A percentile compares a stretch with the other conserved stretches of the same genome.
phyloP scores from a whole-genome alignment of 2,888 invertebrate genomes.

The Caenorhabditis sulstoni region DNA sequence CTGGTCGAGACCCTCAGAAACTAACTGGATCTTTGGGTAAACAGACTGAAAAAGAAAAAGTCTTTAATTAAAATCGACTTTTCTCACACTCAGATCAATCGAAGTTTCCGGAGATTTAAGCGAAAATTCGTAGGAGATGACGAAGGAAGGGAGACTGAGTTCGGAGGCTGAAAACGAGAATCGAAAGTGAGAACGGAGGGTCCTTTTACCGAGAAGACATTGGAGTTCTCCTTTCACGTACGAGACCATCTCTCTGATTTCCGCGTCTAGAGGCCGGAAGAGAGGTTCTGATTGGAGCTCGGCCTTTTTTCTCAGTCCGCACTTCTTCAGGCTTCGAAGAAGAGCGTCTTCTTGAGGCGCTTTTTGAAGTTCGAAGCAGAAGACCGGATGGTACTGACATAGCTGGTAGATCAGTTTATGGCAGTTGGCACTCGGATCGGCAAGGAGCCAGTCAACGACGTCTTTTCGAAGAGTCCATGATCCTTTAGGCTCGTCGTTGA shows the following conservation, averaged over 20 bases:
- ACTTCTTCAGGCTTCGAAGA: neutral
- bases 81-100: neutral
- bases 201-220: neutral
- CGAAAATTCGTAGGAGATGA: slow-evolving; percentile 34
- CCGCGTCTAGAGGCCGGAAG: neutral
- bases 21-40: neutral
- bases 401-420: slow-evolving; percentile 30
- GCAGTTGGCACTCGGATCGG: slow-evolving; percentile 17
- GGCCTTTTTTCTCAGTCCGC: neutral
- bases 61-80: neutral
- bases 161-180: neutral
- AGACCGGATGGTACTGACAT: slow-evolving; percentile 43
- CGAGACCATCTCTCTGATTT: slow-evolving; percentile 21
- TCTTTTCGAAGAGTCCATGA: slow-evolving; percentile 49
- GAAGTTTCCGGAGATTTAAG: neutral
- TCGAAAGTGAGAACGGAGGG: neutral
- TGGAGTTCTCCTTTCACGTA: slow-evolving; percentile 19
- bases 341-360: slow-evolving; percentile 8
- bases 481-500: slow-evolving; percentile 20
- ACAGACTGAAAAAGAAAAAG: slow-evolving; percentile 5
- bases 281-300: neutral
- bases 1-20: neutral
- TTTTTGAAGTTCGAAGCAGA: slow-evolving; percentile 23
- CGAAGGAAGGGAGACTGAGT: slow-evolving; percentile 13
- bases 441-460: slow-evolving; percentile 36